Evolutionary conservation across 35 echinoderm and acorn worm species (phyloP), one percentile per base, ranked within the genome.

Genomic region (Diadema setosum): DNA sequence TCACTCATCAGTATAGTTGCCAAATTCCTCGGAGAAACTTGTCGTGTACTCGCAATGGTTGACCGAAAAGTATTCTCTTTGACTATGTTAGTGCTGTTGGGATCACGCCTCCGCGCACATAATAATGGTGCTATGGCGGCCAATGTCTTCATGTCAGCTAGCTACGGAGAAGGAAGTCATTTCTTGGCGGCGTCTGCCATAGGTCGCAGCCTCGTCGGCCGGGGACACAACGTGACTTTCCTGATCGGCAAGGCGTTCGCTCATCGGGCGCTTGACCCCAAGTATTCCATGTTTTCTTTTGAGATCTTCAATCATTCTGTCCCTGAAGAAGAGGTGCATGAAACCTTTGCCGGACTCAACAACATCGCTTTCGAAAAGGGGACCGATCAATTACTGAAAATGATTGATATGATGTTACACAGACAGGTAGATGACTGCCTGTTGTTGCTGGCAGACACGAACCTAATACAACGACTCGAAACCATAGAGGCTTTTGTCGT

Each of bases 161-260:
- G 61, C 23, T 43, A 85, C 39, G 89, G 89, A 15, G 89, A 85
- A 20, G 89, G 89, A 0, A 86, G 82, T 29, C 89, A 91, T 41
- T 91, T 86, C 82, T 39, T 81, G 14, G 39, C 43, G 0, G 82
- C 44, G 12, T 81, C 82, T 17, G 61, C 58, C 39, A 75, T 91
- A 23, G 89, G 78, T 5, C 43, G 80, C 25, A 70, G 80, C 33
- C 89, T 91, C 7, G 63, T 85, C 0, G 29, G 26, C 2, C 41
- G 67, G 20, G 81, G 63, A 16, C 89, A 91, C 39, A 69, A 82
- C 2, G 89, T 91, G 5, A 91, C 82, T 6, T 91, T 91, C 69
- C 82, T 91, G 78, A 84, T 91, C 29, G 81, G 89, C 34, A 64
- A 91, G 25, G 89, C 89, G 2, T 91, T 85, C 65, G 40, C 5